These are phyloP conservation scores for Hipposideros larvatus DNA, from an alignment of 2,797 vertebrate species.

Conservation along the genomic window DNA sequence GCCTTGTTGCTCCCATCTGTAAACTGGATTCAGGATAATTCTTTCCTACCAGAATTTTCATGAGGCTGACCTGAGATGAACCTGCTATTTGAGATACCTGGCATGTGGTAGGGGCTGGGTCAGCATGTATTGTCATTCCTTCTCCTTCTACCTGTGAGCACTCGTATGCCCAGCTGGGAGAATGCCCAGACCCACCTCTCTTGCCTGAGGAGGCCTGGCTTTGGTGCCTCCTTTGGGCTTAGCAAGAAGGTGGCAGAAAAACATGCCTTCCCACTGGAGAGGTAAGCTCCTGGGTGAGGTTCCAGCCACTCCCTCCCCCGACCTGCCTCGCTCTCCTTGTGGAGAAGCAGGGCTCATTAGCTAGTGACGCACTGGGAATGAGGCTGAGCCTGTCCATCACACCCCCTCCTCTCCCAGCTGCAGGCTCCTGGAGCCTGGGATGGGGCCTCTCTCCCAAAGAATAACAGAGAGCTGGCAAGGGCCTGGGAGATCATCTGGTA, in stretches of 20 bases:
- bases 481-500: conserved; percentile 49
- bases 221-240: background rate
- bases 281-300: background rate
- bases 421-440: background rate
- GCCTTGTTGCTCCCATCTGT: background rate
- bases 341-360: background rate
- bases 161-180: background rate
- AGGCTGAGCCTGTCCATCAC: background rate
- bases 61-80: conserved; percentile 20
- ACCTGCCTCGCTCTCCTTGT: background rate
- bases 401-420: background rate
- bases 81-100: background rate
- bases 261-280: background rate
- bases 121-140: background rate
- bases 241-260: conserved; percentile 46
- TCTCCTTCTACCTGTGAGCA: background rate
- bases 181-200: background rate
- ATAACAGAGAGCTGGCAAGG: background rate
- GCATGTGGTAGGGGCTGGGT: background rate
- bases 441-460: background rate
- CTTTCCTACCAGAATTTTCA: conserved; percentile 19
- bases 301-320: background rate
- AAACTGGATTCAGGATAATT: conserved; percentile 20
- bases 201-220: conserved; percentile 32
- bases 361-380: background rate